Percentiles rank a stretch among this genome's conserved stretches.
Conservation (phyloP, 2,888 invertebrate genomes). For the Coelogynopora nodosa region DNA sequence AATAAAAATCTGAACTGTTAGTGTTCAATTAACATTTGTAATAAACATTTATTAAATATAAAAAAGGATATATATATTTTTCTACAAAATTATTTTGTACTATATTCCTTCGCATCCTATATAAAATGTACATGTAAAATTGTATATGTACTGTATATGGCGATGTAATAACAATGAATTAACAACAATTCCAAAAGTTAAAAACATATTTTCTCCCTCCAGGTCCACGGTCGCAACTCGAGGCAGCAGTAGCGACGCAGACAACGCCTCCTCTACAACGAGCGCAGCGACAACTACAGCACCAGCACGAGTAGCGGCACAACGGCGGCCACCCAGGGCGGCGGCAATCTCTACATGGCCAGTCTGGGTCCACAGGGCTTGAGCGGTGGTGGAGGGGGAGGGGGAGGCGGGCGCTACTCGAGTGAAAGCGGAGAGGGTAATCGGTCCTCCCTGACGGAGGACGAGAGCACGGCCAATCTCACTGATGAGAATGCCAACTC, state of each 20-base stretch:
- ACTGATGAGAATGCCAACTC: constrained; percentile 12
- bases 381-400: background rate
- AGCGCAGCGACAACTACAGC: background rate
- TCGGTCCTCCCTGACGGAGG: background rate
- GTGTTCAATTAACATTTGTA: too few relatives aligned
- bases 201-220: too few relatives aligned
- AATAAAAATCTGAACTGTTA: too few relatives aligned
- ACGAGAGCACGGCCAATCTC: background rate
- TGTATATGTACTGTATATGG: too few relatives aligned
- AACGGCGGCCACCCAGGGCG: background rate
- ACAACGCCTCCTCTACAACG: background rate
- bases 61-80: too few relatives aligned
- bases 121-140: too few relatives aligned
- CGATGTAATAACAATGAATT: too few relatives aligned
- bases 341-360: background rate
- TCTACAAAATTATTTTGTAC: too few relatives aligned
- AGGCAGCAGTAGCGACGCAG: background rate
- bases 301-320: background rate
- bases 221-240: too few relatives aligned
- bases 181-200: too few relatives aligned
- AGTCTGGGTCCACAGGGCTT: background rate
- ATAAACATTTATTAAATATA: too few relatives aligned
- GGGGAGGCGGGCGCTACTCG: background rate
- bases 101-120: too few relatives aligned
- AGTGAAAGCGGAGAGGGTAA: background rate